A percentile compares a stretch with the other conserved stretches of the same genome.
Evolutionary conservation across 2,113 vertebrate genomes (phyloP).

Genomic region (Nycticebus coucang): DNA sequence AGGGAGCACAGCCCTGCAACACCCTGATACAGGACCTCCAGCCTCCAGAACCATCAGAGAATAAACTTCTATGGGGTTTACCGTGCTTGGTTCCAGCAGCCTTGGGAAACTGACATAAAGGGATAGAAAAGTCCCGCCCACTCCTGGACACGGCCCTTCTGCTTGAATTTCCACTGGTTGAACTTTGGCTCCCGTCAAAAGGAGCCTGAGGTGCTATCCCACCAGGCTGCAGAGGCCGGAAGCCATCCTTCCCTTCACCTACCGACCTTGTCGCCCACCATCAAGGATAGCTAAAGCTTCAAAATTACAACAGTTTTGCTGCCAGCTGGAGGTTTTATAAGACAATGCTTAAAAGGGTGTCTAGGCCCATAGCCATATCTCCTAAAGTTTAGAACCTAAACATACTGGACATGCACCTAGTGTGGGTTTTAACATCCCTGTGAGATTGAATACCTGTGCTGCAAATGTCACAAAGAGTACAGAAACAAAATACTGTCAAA

Average conservation of each 20-base stretch:
- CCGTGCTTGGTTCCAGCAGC: background rate
- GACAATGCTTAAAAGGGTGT: background rate
- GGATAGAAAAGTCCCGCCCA: background rate
- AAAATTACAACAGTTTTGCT: background rate
- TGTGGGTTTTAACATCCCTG: background rate
- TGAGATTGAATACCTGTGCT: conserved; percentile 32
- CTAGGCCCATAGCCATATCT: background rate
- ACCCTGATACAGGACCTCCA: background rate
- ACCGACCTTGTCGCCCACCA: background rate
- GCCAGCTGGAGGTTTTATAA: background rate
- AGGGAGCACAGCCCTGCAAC: background rate
- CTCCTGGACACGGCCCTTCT: background rate
- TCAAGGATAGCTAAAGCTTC: background rate
- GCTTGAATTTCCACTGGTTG: background rate
- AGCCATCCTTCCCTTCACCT: accelerated
- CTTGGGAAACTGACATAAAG: background rate
- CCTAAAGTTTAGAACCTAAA: background rate
- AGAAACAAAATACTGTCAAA: conserved; percentile 75
- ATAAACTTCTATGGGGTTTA: background rate
- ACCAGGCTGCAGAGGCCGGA: background rate
- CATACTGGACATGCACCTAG: background rate
- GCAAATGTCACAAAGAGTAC: conserved; percentile 44
- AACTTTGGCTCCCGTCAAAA: too few species aligned
- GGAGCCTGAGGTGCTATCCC: background rate
- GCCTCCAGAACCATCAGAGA: background rate